phyloP scores from a whole-genome alignment of 2,797 vertebrate genomes.

The Anisognathus igniventris region DNA sequence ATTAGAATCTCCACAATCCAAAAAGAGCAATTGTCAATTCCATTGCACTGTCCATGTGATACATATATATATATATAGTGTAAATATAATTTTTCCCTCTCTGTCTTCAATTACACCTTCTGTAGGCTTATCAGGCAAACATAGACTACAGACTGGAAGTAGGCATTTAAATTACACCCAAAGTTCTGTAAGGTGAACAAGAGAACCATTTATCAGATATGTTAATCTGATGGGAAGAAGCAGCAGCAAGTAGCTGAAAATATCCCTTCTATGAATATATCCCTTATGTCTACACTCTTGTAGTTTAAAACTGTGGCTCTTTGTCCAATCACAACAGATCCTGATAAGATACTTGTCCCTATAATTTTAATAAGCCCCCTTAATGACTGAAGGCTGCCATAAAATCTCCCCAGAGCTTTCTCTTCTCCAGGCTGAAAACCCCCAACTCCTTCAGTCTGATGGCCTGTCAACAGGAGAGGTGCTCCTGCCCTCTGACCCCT shows the following conservation, averaged over 20 bases:
- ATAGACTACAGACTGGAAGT: not conserved
- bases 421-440: not conserved
- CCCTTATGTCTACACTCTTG: not conserved
- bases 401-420: not conserved
- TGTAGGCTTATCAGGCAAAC: not conserved
- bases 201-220: not conserved
- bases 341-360: not conserved
- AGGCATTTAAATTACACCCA: not conserved
- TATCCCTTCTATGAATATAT: not conserved
- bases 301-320: not conserved
- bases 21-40: not conserved
- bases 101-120: not conserved
- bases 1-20: not conserved
- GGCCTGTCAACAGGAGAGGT: not conserved
- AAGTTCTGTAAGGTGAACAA: not conserved
- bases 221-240: not conserved
- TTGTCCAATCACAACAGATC: not conserved
- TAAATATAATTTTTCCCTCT: not conserved
- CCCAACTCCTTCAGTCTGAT: too few species aligned
- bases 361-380: not conserved
- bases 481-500: not conserved
- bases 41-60: not conserved
- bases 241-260: not conserved
- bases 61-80: not conserved
- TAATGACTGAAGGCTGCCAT: not conserved